These are phyloP conservation scores for Lagorchestes hirsutus DNA, from an alignment of 2,797 vertebrate genomes.

Conservation along the genomic window DNA sequence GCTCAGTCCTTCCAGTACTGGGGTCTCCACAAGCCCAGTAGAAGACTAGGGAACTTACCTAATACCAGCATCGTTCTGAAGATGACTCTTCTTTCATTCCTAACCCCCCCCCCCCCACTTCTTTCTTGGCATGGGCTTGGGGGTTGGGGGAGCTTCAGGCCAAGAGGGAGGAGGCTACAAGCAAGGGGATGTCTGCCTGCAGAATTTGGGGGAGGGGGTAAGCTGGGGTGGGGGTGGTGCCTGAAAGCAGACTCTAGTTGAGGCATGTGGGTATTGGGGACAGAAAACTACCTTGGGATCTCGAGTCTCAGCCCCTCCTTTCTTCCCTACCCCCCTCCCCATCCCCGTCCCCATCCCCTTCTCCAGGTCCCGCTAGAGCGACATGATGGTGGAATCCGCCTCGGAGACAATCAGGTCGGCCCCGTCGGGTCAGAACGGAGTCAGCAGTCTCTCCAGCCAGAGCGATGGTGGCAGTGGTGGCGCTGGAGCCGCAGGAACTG, in stretches of 20 bases:
- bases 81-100: not conserved
- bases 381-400: slow-evolving; percentile 99
- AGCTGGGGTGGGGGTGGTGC: not conserved
- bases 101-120: not conserved
- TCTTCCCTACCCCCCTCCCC: slow-evolving; percentile 41
- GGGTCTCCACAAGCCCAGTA: not conserved
- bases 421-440: slow-evolving; percentile 95
- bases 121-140: not conserved
- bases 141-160: not conserved
- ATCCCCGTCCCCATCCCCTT: slow-evolving; percentile 39
- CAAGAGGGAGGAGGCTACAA: slow-evolving; percentile 22
- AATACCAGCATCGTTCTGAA: not conserved
- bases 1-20: not conserved
- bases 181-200: not conserved
- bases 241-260: not conserved
- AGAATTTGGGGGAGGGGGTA: not conserved
- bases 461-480: slow-evolving; percentile 92
- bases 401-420: slow-evolving; percentile 99
- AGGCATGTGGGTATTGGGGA: too few species aligned
- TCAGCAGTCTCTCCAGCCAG: slow-evolving; percentile 96
- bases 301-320: not conserved
- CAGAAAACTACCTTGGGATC: not conserved
- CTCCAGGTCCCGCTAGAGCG: slow-evolving; percentile 86
- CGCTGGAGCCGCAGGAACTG: slow-evolving; percentile 86
- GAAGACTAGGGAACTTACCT: not conserved